Percentiles rank a stretch among this genome's conserved stretches.
Conservation (phyloP, 2,888 invertebrate genomes). For the Limulus polyphemus region DNA sequence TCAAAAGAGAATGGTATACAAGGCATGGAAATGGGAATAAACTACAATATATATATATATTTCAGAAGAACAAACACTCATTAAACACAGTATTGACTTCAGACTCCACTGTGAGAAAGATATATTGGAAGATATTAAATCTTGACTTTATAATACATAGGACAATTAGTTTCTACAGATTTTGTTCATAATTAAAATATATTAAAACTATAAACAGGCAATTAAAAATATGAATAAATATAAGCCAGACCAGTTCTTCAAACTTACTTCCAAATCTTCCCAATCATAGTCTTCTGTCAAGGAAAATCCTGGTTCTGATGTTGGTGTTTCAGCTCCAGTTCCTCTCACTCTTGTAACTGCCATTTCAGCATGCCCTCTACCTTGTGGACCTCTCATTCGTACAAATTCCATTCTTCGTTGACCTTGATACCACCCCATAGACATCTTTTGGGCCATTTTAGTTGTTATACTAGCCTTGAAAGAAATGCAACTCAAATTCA, state of each 20-base stretch:
- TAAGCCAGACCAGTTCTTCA: neutral
- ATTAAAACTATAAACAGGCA: too few relatives aligned
- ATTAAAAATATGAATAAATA: too few relatives aligned
- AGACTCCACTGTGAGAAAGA: too few relatives aligned
- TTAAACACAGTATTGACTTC: too few relatives aligned
- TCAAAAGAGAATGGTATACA: too few relatives aligned
- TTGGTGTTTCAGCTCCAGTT: constrained; percentile 86
- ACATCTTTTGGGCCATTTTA: constrained; percentile 91
- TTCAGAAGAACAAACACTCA: too few relatives aligned
- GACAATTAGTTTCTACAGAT: too few relatives aligned
- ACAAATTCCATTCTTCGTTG: constrained; percentile 90
- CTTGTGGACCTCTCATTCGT: constrained; percentile 92
- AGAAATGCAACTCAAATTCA: neutral
- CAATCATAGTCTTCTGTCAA: constrained; percentile 61
- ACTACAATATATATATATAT: too few relatives aligned
- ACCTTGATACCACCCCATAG: constrained; percentile 53
- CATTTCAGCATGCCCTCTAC: constrained; percentile 95
- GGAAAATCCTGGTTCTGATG: constrained; percentile 73
- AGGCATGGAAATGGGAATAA: too few relatives aligned
- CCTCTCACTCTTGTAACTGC: constrained; percentile 82
- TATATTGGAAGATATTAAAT: too few relatives aligned
- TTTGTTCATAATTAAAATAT: too few relatives aligned
- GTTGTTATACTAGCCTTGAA: constrained; percentile 82
- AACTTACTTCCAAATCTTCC: constrained; percentile 49
- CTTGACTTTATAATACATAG: too few relatives aligned